Evolutionary conservation across 2,797 vertebrate species (phyloP), one percentile per base, ranked within the genome.

Genomic region (Epinephelus malabaricus): DNA sequence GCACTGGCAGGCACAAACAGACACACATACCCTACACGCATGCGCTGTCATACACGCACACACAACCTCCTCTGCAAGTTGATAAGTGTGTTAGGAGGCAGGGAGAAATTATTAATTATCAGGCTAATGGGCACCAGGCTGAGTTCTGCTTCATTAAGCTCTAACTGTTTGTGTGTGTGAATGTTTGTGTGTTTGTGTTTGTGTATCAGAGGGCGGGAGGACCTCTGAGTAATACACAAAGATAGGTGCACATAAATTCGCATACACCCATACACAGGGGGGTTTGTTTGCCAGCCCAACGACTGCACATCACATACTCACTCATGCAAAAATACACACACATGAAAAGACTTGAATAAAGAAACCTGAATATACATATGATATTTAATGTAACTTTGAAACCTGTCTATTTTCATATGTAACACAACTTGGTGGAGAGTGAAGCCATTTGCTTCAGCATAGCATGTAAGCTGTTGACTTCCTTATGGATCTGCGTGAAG

Each of bases 71-170:
- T 88, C 86, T 94, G 96, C 95, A 95, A 95, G 95, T 95, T 98
- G 96, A 97, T 97, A 95, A 97, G 97, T 96, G 95, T 96, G 96
- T 97, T 95, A 96, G 96, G 76, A 95, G 96, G 94, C 95, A 92
- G 90, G 94, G 97, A 97, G 97, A 98, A 98, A 97, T 97, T 97
- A 98, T 98, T 98, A 98, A 99, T 99, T 99, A 98, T 97, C 96
- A 96, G 95, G 97, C 97, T 98, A 98, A 99, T 98, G 97, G 96
- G 96, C 96, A 97, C 96, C 96, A 96, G 97, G 95, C 97, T 96
- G 95, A 95, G 94, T 96, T 97, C 95, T 95, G 96, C 93, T 96
- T 98, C 97, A 98, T 99, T 99, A 98, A 97, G 97, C 97, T 96
- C 96, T 95, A 94, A 96, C 79, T 85, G 88, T 90, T 88, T 90